Conservation (phyloP, 2,113 vertebrate genomes). For the Aegypius monachus region DNA sequence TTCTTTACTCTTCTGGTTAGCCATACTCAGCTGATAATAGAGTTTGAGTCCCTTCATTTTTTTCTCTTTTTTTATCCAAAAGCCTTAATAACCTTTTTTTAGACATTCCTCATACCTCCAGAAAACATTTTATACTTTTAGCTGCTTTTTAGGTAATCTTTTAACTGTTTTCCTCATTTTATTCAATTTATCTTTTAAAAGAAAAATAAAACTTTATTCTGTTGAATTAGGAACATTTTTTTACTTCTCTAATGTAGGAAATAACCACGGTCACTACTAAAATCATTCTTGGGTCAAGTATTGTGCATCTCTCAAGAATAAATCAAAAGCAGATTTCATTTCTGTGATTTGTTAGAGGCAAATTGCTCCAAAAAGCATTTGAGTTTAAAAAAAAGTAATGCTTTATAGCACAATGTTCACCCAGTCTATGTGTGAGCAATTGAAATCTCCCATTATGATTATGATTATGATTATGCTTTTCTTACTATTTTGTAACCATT, state of each 20-base stretch:
- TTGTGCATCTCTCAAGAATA: not conserved
- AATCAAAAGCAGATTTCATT: not conserved
- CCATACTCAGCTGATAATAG: not conserved
- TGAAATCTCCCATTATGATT: not conserved
- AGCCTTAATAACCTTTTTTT: not conserved
- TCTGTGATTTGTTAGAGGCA: not conserved
- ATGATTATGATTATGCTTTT: not conserved
- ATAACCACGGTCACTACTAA: not conserved
- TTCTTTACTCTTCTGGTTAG: not conserved
- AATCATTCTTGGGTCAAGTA: not conserved
- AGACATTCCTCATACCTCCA: not conserved
- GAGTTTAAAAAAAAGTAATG: rapidly evolving
- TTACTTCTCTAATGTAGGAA: not conserved
- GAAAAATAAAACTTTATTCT: not conserved
- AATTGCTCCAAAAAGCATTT: not conserved
- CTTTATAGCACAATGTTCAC: not conserved
- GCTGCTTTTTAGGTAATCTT: not conserved
- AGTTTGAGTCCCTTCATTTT: not conserved
- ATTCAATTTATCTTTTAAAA: not conserved
- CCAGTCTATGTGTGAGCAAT: not conserved
- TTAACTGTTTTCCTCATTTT: not conserved
- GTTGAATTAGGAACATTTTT: not conserved
- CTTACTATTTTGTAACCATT: not conserved
- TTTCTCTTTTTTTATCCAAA: not conserved
- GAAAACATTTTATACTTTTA: not conserved